Percentiles rank a stretch among this genome's conserved stretches.
These are phyloP conservation scores for Liolophura sinensis DNA, from an alignment of 1,140 invertebrate species.

Conservation along the genomic window DNA sequence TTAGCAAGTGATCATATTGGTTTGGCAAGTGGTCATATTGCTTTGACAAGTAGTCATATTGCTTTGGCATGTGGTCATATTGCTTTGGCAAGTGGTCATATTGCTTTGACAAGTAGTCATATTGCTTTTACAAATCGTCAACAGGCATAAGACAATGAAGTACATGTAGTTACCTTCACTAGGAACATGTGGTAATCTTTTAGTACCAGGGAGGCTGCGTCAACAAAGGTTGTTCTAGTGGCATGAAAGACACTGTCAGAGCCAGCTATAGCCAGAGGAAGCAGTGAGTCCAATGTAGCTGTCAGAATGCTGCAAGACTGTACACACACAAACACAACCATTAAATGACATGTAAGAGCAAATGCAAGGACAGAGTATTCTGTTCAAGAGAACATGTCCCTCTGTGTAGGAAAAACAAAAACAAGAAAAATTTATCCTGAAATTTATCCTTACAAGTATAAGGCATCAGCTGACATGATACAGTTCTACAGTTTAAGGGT, in stretches of 20 bases:
- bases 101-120: no score
- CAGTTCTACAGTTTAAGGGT: no score
- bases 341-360: neutral
- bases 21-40: no score
- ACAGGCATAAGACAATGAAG: neutral
- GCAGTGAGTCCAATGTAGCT: slow-evolving; percentile 31
- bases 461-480: no score
- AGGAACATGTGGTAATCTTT: slow-evolving; percentile 42
- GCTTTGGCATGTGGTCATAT: no score
- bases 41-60: no score
- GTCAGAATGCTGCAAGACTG: slow-evolving; percentile 37
- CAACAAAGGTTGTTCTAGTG: slow-evolving; percentile 40
- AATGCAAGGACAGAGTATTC: slow-evolving; percentile 1
- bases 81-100: no score
- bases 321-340: slow-evolving; percentile 11
- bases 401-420: no score
- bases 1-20: no score
- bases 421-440: no score
- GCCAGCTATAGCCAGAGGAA: slow-evolving; percentile 44
- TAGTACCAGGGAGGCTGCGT: slow-evolving; percentile 34
- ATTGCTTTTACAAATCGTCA: neutral
- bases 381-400: neutral
- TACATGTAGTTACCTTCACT: slow-evolving; percentile 31
- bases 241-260: slow-evolving; percentile 35
- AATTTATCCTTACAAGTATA: no score